Percentiles rank a stretch among this genome's conserved stretches.
Conservation (phyloP, 2,888 invertebrate genomes). For the Aleiodes leptofemur region DNA sequence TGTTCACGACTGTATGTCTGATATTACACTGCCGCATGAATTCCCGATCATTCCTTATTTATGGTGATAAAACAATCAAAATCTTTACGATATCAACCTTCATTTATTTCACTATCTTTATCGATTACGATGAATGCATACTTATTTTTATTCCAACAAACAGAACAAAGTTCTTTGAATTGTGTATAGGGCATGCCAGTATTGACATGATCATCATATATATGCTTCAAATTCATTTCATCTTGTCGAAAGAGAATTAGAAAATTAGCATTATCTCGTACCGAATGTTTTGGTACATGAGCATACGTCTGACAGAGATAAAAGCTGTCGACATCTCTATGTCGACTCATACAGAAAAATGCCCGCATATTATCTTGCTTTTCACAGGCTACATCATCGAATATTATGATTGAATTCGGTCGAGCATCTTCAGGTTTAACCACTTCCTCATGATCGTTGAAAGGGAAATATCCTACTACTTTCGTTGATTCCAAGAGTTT, state of each 20-base stretch:
- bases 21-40: slow-evolving; percentile 27
- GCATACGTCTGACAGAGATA: slow-evolving; percentile 5
- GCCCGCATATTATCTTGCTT: too few relatives aligned
- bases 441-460: slow-evolving; percentile 53
- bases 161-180: slow-evolving; percentile 53
- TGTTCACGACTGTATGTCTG: slow-evolving; percentile 29
- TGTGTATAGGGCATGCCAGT: slow-evolving; percentile 53
- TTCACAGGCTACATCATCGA: too few relatives aligned
- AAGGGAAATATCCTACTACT: slow-evolving; percentile 58
- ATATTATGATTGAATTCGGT: slow-evolving; percentile 22
- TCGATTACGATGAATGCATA: slow-evolving; percentile 57
- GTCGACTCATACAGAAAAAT: too few relatives aligned
- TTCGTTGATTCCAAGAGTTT: slow-evolving; percentile 55
- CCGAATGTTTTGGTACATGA: slow-evolving; percentile 56
- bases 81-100: slow-evolving; percentile 55
- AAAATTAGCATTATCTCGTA: slow-evolving; percentile 57
- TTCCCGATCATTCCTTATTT: slow-evolving; percentile 37
- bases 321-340: too few relatives aligned
- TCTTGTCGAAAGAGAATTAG: slow-evolving; percentile 57
- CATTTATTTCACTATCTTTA: slow-evolving; percentile 53
- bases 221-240: slow-evolving; percentile 56
- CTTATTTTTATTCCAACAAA: slow-evolving; percentile 57
- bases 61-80: slow-evolving; percentile 49
- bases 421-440: slow-evolving; percentile 56
- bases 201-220: slow-evolving; percentile 58